Base-by-base conservation (phyloP, 2,888 invertebrate species). In the Palloptera scutellata region DNA sequence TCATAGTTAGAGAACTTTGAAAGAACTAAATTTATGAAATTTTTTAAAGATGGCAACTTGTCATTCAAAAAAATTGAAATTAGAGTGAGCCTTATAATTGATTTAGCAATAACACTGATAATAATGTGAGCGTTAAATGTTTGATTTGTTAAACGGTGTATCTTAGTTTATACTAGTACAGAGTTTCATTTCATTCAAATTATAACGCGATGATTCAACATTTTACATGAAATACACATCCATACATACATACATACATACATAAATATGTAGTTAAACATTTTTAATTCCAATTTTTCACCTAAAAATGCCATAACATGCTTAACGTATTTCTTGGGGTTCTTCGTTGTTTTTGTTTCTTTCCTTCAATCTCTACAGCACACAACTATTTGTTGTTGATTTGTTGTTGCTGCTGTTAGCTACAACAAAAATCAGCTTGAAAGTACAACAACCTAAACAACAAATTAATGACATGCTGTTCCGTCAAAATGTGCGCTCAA, bases 381-480 rank as follows among this genome's bases (percentile, higher is more conserved):
- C 6, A 30, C 30, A 30, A 6, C 30, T 30, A 30, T 30, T 30
- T 30, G 48, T 48, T 48, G 30, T 30, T 30, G 30, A 30, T 30
- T 30, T 30, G 30, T 30, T 30, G 30, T 30, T 30, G 48, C 3
- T 48, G 48, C 15, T 48, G 48, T 48, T n/a, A 13, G 48, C 13
- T n/a, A 13, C 48, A 53, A 52, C 12, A 40, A 51, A 51, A 17
- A 40, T 53, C 13, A 65, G 43, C 48, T 43, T 17, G 20, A 58
- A 19, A 52, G 64, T 59, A 51, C 64, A 64, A 59, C 64, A 64
- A 64, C 64, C 64, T 48, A 67, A 59, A 42, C 48, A 45, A 66
- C 61, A 66, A 71, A 71, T 73, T 73, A 71, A 73, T 72, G 68
- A 69, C 73, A 69, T 64, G 70, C 70, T 71, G 70, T 69, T 70